These are phyloP conservation scores for Xestia c-nigrum DNA, from an alignment of 2,888 invertebrate species.

Conservation along the genomic window DNA sequence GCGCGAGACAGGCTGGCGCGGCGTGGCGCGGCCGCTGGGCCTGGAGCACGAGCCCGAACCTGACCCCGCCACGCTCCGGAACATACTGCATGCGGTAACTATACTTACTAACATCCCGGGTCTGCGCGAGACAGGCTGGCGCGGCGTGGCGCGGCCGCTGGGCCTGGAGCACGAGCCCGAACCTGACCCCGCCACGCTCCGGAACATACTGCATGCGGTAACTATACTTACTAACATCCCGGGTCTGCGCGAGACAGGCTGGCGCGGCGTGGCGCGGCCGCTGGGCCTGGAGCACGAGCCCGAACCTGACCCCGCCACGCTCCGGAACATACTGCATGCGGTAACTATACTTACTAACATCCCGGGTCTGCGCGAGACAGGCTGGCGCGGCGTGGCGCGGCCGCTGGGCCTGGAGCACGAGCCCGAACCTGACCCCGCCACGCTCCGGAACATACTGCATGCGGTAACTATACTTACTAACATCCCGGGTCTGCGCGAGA, in stretches of 20 bases:
- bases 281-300: constrained; percentile 87
- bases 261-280: constrained; percentile 87
- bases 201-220: constrained; percentile 92
- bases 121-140: constrained; percentile 96
- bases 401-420: constrained; percentile 80
- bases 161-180: constrained; percentile 90
- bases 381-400: constrained; percentile 91
- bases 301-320: constrained; percentile 91
- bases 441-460: constrained; percentile 89
- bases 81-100: constrained; percentile 92
- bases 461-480: constrained; percentile 89
- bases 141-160: constrained; percentile 75
- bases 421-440: constrained; percentile 92
- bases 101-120: constrained; percentile 93
- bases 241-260: constrained; percentile 96
- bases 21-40: too few relatives aligned
- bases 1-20: constrained; percentile 96
- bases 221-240: constrained; percentile 91
- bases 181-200: constrained; percentile 90
- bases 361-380: constrained; percentile 96
- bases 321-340: constrained; percentile 91
- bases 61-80: constrained; percentile 89
- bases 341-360: constrained; percentile 90
- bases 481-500: constrained; percentile 96
- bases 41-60: constrained; percentile 91